A percentile compares a stretch with the other conserved stretches of the same genome.
Evolutionary conservation across 37 sponge, comb jelly and placozoan species (phyloP).

Genomic region (Beroe ovata): DNA sequence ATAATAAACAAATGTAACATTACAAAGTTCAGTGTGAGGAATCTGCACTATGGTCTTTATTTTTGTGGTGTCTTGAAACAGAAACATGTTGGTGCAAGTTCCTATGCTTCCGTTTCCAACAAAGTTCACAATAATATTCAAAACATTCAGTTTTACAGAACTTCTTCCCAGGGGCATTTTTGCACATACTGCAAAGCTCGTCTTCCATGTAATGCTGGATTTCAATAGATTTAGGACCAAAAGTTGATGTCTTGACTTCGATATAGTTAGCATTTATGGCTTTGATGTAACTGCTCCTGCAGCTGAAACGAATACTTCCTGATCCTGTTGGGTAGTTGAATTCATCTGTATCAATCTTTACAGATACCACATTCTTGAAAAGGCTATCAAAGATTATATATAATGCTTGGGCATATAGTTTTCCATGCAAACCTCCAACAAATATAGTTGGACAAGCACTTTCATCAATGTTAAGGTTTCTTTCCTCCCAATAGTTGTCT

Average conservation of each 20-base stretch:
- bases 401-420: slow-evolving; percentile 89
- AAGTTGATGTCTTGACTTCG: slow-evolving; percentile 79
- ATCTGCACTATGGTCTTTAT: slow-evolving; percentile 4
- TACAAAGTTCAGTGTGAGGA: neutral
- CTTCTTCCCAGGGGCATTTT: slow-evolving; percentile 17
- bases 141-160: slow-evolving; percentile 64
- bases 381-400: slow-evolving; percentile 92
- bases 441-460: slow-evolving; percentile 69
- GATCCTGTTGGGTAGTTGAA: slow-evolving; percentile 99
- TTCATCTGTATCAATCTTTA: slow-evolving; percentile 94
- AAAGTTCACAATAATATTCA: slow-evolving; percentile 58
- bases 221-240: slow-evolving; percentile 63
- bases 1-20: too few species aligned
- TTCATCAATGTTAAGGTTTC: slow-evolving; percentile 1
- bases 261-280: slow-evolving; percentile 97
- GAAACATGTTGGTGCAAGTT: neutral
- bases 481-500: slow-evolving; percentile 62
- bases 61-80: slow-evolving; percentile 49
- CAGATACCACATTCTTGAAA: slow-evolving; percentile 98
- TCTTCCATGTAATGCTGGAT: slow-evolving; percentile 65
- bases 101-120: slow-evolving; percentile 40
- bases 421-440: slow-evolving; percentile 98
- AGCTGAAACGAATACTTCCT: slow-evolving; percentile 93
- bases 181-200: slow-evolving; percentile 13
- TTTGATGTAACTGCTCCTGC: slow-evolving; percentile 87